Evolutionary conservation across 2,113 vertebrate genomes (phyloP).

Genomic region (Albula goreensis): DNA sequence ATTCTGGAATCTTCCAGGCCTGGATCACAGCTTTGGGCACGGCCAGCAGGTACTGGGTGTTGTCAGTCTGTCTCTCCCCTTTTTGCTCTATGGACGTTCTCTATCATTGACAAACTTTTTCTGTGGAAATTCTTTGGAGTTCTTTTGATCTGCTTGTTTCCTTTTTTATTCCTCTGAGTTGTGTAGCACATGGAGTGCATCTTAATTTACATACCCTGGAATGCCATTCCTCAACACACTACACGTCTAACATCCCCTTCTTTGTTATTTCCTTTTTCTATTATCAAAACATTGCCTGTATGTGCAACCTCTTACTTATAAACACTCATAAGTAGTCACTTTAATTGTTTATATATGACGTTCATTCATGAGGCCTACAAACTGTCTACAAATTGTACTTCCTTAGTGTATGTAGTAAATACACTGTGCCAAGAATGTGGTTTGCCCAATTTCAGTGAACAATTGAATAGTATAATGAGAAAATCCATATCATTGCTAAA

Average conservation of each 20-base stretch:
- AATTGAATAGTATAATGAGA: not conserved
- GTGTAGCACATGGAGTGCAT: not conserved
- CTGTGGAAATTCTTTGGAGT: not conserved
- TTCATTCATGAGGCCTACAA: not conserved
- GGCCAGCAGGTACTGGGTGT: conserved; percentile 73
- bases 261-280: not conserved
- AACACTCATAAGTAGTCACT: not conserved
- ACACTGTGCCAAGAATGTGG: not conserved
- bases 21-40: conserved; percentile 82
- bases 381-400: not conserved
- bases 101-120: no score
- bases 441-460: not conserved
- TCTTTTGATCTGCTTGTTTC: not conserved
- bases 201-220: not conserved
- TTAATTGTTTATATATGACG: not conserved
- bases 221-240: not conserved
- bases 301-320: not conserved
- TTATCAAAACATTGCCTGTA: not conserved
- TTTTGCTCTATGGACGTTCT: not conserved
- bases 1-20: conserved; percentile 80
- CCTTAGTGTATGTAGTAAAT: no score
- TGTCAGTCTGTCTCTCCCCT: not conserved
- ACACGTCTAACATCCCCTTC: not conserved
- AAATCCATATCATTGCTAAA: no score
- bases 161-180: not conserved